Percentiles rank a stretch among this genome's conserved stretches.
These are phyloP conservation scores for Barnardius zonarius DNA, from an alignment of 2,113 vertebrate species.

Conservation along the genomic window DNA sequence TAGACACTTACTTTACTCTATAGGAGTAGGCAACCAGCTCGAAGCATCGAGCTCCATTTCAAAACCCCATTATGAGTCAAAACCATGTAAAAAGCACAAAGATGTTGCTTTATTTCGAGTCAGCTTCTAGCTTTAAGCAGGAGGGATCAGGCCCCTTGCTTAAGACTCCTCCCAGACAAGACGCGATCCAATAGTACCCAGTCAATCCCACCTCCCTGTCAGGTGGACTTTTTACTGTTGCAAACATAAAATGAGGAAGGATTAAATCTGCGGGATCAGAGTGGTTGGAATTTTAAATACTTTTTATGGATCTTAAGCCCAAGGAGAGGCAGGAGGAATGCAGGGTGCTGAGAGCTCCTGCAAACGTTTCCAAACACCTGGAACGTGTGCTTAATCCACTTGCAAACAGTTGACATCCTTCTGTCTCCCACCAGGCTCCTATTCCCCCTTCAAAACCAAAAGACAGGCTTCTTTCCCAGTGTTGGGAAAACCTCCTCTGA, in stretches of 20 bases:
- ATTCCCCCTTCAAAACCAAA: not conserved
- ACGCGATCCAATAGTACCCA: not conserved
- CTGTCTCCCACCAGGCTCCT: not conserved
- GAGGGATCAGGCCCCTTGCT: not conserved
- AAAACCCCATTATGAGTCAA: not conserved
- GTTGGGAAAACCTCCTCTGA: not conserved
- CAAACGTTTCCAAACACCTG: not conserved
- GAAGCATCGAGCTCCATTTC: not conserved
- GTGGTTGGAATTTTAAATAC: not conserved
- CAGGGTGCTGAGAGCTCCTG: not conserved
- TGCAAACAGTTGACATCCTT: slow-evolving; percentile 16
- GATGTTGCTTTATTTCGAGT: not conserved
- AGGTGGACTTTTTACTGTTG: not conserved
- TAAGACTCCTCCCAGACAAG: not conserved
- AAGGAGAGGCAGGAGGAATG: slow-evolving; percentile 19
- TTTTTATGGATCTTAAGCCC: not conserved
- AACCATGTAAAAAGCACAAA: not conserved
- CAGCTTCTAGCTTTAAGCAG: not conserved
- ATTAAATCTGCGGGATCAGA: not conserved
- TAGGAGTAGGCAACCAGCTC: not conserved
- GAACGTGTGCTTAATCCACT: not conserved
- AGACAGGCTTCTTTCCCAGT: not conserved
- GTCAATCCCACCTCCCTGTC: not conserved
- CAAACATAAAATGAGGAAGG: not conserved
- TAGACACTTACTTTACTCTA: not conserved